phyloP scores from a whole-genome alignment of 2,797 vertebrate species.

The Argentina silus region DNA sequence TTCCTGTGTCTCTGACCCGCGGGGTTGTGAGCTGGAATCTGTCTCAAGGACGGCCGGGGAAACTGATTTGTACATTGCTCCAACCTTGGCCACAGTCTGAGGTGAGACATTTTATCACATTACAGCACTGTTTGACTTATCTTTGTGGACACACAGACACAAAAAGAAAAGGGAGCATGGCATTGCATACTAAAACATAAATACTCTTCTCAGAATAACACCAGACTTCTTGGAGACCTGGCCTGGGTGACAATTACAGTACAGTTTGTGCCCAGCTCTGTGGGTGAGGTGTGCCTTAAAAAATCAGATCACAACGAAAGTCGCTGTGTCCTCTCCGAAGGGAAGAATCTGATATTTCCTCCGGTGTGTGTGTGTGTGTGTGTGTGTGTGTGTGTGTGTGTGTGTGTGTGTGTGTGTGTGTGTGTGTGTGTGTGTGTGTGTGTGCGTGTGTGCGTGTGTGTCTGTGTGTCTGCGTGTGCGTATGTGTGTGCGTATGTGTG shows the following conservation, averaged over 20 bases:
- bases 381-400: not conserved
- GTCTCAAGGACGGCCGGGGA: slow-evolving; percentile 57
- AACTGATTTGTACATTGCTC: slow-evolving; percentile 45
- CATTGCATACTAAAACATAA: not conserved
- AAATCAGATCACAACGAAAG: not conserved
- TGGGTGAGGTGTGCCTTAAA: not conserved
- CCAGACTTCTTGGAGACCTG: not conserved
- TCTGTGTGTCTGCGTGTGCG: no score
- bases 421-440: not conserved
- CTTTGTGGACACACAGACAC: slow-evolving; percentile 9
- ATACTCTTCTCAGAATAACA: no score
- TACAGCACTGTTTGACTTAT: slow-evolving; percentile 11
- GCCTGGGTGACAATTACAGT: not conserved
- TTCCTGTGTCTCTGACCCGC: slow-evolving; percentile 49
- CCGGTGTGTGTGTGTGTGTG: not conserved
- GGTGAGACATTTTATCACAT: slow-evolving; percentile 41
- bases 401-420: not conserved
- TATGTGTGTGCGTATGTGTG: not conserved
- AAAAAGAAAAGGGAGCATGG: not conserved
- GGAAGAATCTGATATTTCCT: not conserved
- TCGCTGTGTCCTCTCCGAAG: slow-evolving; percentile 16
- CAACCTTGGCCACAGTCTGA: slow-evolving; percentile 40
- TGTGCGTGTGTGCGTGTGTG: not conserved
- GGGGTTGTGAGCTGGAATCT: slow-evolving; percentile 42
- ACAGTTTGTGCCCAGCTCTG: not conserved